Conservation (phyloP, 1,140 invertebrate genomes). For the Laupala kohalensis region DNA sequence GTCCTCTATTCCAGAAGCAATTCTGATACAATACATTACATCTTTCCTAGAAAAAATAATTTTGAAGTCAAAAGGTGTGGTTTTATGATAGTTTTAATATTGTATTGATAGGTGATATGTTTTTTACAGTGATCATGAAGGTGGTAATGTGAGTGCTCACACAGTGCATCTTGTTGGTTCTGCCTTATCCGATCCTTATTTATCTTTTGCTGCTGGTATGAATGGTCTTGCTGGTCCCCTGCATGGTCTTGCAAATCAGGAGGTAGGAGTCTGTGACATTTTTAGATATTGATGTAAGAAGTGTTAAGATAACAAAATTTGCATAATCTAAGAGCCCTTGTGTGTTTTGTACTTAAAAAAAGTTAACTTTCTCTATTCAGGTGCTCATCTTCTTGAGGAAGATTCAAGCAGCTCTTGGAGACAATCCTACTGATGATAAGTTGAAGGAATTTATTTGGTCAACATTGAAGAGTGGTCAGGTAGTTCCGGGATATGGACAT, state of each 20-base stretch:
- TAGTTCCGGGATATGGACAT: constrained; percentile 94
- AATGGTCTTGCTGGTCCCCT: constrained; percentile 90
- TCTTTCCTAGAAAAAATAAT: no score
- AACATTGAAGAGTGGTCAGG: constrained; percentile 86
- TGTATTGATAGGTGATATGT: neutral
- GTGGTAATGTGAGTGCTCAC: constrained; percentile 92
- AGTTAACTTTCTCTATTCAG: constrained; percentile 22
- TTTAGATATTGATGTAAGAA: no score
- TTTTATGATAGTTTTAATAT: no score
- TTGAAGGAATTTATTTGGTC: constrained; percentile 91
- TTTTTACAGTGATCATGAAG: constrained; percentile 69
- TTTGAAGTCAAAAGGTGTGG: no score
- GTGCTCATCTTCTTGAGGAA: constrained; percentile 77
- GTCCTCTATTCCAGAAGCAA: no score
- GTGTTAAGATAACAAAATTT: no score
- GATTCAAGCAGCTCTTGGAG: constrained; percentile 62
- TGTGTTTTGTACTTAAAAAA: no score
- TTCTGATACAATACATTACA: no score
- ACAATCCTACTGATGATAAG: constrained; percentile 70
- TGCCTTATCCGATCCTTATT: constrained; percentile 86
- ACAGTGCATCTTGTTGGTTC: constrained; percentile 90
- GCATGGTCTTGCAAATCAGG: constrained; percentile 92
- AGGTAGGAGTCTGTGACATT: no score
- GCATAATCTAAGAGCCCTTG: no score
- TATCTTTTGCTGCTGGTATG: constrained; percentile 87